These are phyloP conservation scores for Amblyjoppa fuscipennis DNA, from an alignment of 2,888 invertebrate genomes.

Conservation along the genomic window DNA sequence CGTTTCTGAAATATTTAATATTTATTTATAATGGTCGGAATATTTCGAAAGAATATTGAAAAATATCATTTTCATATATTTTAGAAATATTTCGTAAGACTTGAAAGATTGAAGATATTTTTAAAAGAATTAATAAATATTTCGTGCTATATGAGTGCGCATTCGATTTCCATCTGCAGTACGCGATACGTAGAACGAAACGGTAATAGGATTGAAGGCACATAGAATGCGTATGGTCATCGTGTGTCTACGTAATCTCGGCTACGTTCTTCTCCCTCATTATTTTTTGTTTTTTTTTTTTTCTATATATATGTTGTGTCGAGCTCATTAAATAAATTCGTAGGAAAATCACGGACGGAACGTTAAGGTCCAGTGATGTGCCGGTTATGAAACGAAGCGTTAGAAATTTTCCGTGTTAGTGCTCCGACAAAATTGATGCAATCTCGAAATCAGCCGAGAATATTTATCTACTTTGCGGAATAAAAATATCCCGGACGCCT, in stretches of 20 bases:
- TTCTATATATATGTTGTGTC: not conserved
- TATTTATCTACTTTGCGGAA: not conserved
- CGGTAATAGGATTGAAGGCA: too few relatives aligned
- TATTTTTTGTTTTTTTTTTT: not conserved
- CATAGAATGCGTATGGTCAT: not conserved
- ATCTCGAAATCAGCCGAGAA: not conserved
- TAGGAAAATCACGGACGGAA: not conserved
- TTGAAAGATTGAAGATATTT: too few relatives aligned
- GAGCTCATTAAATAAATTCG: not conserved
- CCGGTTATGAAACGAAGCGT: not conserved
- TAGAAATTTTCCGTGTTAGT: not conserved
- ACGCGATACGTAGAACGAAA: too few relatives aligned
- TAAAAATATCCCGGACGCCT: not conserved
- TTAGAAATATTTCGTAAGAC: too few relatives aligned
- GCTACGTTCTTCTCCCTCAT: not conserved
- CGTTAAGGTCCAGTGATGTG: not conserved
- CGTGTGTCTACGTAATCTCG: not conserved
- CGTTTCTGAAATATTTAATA: too few relatives aligned
- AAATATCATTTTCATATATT: too few relatives aligned
- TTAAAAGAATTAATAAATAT: too few relatives aligned
- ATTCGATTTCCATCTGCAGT: too few relatives aligned
- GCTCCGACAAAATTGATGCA: not conserved
- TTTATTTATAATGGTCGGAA: too few relatives aligned
- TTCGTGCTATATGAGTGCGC: too few relatives aligned
- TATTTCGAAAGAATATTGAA: too few relatives aligned